A percentile compares a stretch with the other conserved stretches of the same genome.
phyloP scores from a whole-genome alignment of 2,888 invertebrate genomes.

The Pocota personata region DNA sequence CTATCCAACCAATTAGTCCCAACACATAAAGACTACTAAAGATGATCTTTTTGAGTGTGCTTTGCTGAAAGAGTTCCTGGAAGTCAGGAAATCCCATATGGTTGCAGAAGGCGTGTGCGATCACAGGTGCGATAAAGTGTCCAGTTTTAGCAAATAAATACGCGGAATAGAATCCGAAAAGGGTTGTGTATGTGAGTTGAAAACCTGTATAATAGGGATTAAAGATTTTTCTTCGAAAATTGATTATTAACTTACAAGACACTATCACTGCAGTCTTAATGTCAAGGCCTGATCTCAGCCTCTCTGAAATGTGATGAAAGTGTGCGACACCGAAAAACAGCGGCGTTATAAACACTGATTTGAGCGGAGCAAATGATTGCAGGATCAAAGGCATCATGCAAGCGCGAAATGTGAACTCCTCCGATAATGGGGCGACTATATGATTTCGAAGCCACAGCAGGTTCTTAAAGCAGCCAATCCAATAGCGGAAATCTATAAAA shows the following conservation, averaged over 20 bases:
- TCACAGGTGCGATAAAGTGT: constrained; percentile 93
- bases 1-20: constrained; percentile 91
- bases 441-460: constrained; percentile 94
- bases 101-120: constrained; percentile 97
- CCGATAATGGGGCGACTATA: constrained; percentile 95
- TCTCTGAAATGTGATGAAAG: constrained; percentile 95
- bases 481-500: constrained; percentile 86
- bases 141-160: constrained; percentile 95
- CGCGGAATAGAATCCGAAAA: constrained; percentile 98
- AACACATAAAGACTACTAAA: constrained; percentile 88
- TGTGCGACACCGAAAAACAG: constrained; percentile 97
- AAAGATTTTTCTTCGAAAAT: neutral
- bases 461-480: constrained; percentile 89
- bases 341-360: constrained; percentile 92
- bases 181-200: constrained; percentile 94
- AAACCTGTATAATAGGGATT: constrained; percentile 85
- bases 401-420: constrained; percentile 97
- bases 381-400: constrained; percentile 96
- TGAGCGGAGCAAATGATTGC: constrained; percentile 90
- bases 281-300: constrained; percentile 88
- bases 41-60: constrained; percentile 85
- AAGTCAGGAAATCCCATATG: constrained; percentile 98
- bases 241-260: constrained; percentile 86
- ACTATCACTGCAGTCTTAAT: constrained; percentile 88
- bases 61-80: constrained; percentile 86